phyloP scores from a whole-genome alignment of 2,113 vertebrate species.

The Eulemur rufifrons region DNA sequence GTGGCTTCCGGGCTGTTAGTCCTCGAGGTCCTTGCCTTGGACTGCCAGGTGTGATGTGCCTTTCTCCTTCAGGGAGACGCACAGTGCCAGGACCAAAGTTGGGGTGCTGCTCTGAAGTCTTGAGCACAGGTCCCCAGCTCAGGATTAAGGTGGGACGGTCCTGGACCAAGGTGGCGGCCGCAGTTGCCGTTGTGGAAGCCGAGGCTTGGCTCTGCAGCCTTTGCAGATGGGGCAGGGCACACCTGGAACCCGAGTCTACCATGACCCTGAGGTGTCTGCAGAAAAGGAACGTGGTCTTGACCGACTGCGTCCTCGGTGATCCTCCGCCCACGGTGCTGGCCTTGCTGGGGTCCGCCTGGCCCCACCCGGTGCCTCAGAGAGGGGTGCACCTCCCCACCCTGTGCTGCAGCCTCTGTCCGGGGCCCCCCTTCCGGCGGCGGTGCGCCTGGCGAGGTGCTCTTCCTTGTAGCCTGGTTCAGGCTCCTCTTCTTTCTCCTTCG shows the following conservation, averaged over 20 bases:
- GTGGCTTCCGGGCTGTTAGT: background rate
- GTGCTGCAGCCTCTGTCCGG: too few species aligned
- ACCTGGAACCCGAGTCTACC: background rate
- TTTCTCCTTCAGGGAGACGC: background rate
- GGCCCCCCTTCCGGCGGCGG: too few species aligned
- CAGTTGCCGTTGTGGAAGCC: background rate
- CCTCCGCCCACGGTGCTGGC: too few species aligned
- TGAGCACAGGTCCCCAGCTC: background rate
- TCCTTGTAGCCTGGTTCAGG: background rate
- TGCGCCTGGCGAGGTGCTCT: too few species aligned
- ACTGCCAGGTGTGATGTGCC: background rate
- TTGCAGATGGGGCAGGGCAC: background rate
- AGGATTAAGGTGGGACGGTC: background rate
- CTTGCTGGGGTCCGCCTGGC: too few species aligned
- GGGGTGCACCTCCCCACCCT: too few species aligned
- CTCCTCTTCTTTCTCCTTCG: background rate
- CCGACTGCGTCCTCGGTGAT: fast-evolving
- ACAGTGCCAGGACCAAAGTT: too few species aligned
- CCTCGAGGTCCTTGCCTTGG: background rate
- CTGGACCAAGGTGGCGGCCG: background rate
- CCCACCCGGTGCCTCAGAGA: too few species aligned
- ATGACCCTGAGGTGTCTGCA: background rate
- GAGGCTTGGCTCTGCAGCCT: background rate
- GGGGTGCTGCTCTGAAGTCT: background rate
- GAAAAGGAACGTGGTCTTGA: fast-evolving